Percentiles rank a stretch among this genome's conserved stretches.
phyloP scores from a whole-genome alignment of 1,140 invertebrate species.

The Stenopsyche tienmushanensis region DNA sequence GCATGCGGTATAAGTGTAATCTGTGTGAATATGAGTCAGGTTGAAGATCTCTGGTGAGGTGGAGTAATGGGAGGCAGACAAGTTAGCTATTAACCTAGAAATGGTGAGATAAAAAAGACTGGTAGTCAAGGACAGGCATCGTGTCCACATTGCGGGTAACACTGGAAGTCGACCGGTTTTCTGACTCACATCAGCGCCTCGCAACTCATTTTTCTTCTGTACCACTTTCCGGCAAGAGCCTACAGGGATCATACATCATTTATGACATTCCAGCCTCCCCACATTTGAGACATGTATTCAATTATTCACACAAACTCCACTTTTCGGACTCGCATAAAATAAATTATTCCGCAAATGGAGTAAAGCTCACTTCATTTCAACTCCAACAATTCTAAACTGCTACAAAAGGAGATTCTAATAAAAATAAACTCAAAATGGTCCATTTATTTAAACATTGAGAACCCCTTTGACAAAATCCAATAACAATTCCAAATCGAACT shows the following conservation, averaged over 20 bases:
- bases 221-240: background rate
- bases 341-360: too few relatives aligned
- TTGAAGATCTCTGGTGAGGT: background rate
- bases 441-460: too few relatives aligned
- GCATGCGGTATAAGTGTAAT: background rate
- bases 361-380: too few relatives aligned
- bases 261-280: too few relatives aligned
- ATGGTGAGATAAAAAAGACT: conserved; percentile 18
- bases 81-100: conserved; percentile 20
- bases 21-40: background rate
- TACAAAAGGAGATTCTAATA: too few relatives aligned
- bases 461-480: too few relatives aligned
- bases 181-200: background rate
- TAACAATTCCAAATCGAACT: too few relatives aligned
- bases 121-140: conserved; percentile 24
- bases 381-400: too few relatives aligned
- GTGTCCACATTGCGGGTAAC: conserved; percentile 14
- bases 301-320: too few relatives aligned
- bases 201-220: background rate
- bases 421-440: too few relatives aligned
- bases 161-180: conserved; percentile 18
- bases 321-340: too few relatives aligned
- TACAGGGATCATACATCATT: background rate
- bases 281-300: too few relatives aligned
- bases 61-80: conserved; percentile 4